Percentiles rank a stretch among this genome's conserved stretches.
Conservation (phyloP, 2,888 invertebrate species). For the Lochmaea crataegi region DNA sequence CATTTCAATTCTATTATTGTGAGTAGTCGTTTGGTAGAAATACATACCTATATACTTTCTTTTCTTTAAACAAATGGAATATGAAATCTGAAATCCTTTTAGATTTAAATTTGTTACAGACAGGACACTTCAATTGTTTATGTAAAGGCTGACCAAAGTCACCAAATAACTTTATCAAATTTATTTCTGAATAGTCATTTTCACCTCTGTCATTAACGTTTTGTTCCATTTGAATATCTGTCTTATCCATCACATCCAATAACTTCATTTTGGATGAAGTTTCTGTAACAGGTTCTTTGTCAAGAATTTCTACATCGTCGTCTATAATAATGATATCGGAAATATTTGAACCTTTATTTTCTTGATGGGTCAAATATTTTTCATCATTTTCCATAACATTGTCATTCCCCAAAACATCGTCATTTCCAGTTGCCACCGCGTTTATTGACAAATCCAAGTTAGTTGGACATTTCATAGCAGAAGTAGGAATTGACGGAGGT, state of each 20-base stretch:
- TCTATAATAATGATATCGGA: conserved; percentile 45
- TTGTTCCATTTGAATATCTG: conserved; percentile 9
- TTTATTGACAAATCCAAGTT: conserved; percentile 57
- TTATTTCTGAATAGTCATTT: conserved; percentile 42
- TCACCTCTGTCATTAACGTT: conserved; percentile 1
- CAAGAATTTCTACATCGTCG: conserved; percentile 41
- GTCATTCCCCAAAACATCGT: conserved; percentile 14
- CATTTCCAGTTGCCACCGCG: conserved; percentile 53
- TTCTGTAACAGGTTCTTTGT: conserved; percentile 12
- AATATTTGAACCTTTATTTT: conserved; percentile 22
- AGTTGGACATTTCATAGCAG: conserved; percentile 16
- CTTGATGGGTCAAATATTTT: conserved; percentile 38
- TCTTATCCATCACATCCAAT: background rate
- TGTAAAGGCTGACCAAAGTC: conserved; percentile 68
- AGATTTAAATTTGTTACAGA: conserved; percentile 71
- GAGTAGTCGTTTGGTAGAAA: conserved; percentile 12
- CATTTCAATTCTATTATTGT: background rate
- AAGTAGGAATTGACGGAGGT: conserved; percentile 1
- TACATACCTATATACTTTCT: conserved; percentile 73
- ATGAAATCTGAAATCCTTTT: conserved; percentile 72
- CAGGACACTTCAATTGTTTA: conserved; percentile 71
- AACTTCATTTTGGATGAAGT: conserved; percentile 27
- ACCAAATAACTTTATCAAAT: conserved; percentile 49
- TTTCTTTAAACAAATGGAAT: conserved; percentile 75
- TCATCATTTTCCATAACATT: background rate